These are phyloP conservation scores for Polymixis flavicincta DNA, from an alignment of 2,888 invertebrate genomes.

Conservation along the genomic window DNA sequence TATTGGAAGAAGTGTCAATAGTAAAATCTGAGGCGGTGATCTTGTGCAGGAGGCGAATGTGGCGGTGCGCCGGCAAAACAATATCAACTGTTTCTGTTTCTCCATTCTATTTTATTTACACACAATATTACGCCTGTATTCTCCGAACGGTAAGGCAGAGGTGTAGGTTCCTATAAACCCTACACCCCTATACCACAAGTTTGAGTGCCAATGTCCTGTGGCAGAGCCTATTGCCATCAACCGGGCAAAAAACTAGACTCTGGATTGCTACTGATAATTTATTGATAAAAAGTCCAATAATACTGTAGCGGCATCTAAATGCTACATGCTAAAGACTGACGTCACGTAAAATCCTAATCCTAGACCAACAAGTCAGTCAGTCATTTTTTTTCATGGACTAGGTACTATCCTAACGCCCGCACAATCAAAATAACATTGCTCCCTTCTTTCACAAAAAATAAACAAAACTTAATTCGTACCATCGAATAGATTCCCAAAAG, in stretches of 20 bases:
- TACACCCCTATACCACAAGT: neutral
- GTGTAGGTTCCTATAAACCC: neutral
- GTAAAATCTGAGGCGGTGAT: constrained; percentile 81
- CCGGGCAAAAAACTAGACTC: neutral
- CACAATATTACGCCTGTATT: neutral
- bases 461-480: neutral
- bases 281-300: no score
- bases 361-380: no score
- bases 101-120: neutral
- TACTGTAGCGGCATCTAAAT: no score
- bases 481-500: neutral
- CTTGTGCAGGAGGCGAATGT: constrained; percentile 37
- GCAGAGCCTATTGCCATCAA: neutral
- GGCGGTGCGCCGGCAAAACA: constrained; percentile 1
- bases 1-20: constrained; percentile 85
- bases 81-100: neutral
- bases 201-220: neutral
- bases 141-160: neutral
- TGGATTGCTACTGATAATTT: neutral
- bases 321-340: no score
- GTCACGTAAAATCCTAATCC: no score
- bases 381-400: neutral
- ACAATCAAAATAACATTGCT: neutral
- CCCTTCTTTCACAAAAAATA: neutral
- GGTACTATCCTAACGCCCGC: neutral